These are phyloP conservation scores for Orchesellides sinensis DNA, from an alignment of 2,888 invertebrate species.

Conservation along the genomic window DNA sequence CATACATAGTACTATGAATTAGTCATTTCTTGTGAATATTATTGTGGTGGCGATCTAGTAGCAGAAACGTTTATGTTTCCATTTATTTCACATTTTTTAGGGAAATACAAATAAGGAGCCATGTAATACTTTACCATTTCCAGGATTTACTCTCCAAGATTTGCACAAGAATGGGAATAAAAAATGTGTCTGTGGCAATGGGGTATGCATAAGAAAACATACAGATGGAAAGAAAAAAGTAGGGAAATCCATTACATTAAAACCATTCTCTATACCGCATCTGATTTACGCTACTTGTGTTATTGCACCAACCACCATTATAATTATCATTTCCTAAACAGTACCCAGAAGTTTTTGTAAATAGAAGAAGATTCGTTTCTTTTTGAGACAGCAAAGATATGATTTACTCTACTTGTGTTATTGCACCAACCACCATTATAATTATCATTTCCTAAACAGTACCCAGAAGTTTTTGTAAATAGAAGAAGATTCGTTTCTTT, in stretches of 20 bases:
- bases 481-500: background rate
- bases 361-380: background rate
- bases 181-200: slow-evolving; percentile 8
- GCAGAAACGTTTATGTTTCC: background rate
- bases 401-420: background rate
- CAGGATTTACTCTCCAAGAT: background rate
- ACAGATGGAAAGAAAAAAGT: background rate
- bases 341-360: background rate
- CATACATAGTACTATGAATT: background rate
- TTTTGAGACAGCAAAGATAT: slow-evolving; percentile 3
- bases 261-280: background rate
- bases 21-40: no score
- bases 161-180: slow-evolving; percentile 22
- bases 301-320: background rate
- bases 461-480: background rate
- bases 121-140: no score
- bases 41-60: background rate
- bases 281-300: background rate
- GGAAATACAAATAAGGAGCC: background rate
- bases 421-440: slow-evolving; percentile 1
- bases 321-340: slow-evolving; percentile 16
- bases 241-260: slow-evolving; percentile 40
- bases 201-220: slow-evolving; percentile 19
- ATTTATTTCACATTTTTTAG: background rate
- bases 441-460: slow-evolving; percentile 28